Conservation (phyloP, 2,888 invertebrate genomes). For the Auanema freiburgensis region DNA sequence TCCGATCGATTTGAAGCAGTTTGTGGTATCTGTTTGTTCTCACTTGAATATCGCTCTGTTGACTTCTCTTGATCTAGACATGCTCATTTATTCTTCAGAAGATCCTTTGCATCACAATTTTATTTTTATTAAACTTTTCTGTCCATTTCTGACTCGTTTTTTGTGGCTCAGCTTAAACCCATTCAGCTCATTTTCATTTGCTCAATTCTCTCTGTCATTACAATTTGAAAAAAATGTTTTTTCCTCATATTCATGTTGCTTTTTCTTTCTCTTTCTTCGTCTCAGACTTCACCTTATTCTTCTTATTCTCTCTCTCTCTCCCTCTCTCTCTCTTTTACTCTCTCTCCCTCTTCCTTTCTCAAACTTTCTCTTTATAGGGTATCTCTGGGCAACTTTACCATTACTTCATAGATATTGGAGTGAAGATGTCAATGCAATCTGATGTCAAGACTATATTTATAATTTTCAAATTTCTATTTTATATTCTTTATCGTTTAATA, state of each 20-base stretch:
- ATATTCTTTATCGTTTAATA: slow-evolving; percentile 19
- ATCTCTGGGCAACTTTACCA: no score
- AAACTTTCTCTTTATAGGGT: background rate
- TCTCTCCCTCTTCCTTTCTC: slow-evolving; percentile 6
- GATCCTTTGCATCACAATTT: no score
- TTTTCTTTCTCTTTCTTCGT: slow-evolving; percentile 10
- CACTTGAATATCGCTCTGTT: no score
- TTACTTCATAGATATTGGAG: no score
- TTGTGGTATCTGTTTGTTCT: no score
- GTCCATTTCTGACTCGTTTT: background rate
- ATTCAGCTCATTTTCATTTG: no score
- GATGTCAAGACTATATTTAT: slow-evolving; percentile 20
- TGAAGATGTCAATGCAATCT: background rate
- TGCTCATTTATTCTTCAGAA: no score
- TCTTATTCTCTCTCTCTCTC: slow-evolving; percentile 14
- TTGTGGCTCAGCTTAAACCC: no score
- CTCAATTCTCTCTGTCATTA: no score
- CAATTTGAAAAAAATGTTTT: no score
- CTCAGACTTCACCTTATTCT: slow-evolving; percentile 18
- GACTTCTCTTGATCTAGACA: no score
- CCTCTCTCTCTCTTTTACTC: slow-evolving; percentile 12
- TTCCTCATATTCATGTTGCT: slow-evolving; percentile 1
- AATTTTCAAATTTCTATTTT: slow-evolving; percentile 13
- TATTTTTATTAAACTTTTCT: background rate
- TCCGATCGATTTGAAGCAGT: no score